Evolutionary conservation across 64 coral and sea anemone genomes (phyloP).

Genomic region (Pachyseris speciosa): DNA sequence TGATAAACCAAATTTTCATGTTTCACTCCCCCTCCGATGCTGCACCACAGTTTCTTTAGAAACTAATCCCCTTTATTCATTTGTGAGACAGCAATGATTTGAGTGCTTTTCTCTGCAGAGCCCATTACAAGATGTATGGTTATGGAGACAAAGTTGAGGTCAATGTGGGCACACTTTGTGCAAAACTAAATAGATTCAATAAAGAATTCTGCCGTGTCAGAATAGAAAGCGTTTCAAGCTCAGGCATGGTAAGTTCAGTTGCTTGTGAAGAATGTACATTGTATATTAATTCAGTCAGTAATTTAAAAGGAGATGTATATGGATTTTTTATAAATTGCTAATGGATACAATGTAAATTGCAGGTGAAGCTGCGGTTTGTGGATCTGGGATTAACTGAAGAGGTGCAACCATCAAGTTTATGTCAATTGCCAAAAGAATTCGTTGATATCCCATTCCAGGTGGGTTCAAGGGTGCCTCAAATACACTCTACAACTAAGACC

Average conservation of each 20-base stretch:
- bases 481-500: too few species aligned
- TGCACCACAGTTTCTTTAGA: too few species aligned
- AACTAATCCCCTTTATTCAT: too few species aligned
- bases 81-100: background rate
- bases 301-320: too few species aligned
- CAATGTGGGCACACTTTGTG: constrained; percentile 1
- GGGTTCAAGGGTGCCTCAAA: background rate
- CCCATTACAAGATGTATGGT: background rate
- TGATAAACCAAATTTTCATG: too few species aligned
- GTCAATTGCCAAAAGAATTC: background rate
- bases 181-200: background rate
- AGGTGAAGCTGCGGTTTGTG: background rate
- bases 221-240: background rate
- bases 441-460: constrained; percentile 11
- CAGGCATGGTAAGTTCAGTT: background rate
- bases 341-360: background rate
- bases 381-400: background rate
- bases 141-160: background rate
- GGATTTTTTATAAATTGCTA: too few species aligned
- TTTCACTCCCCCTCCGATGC: too few species aligned
- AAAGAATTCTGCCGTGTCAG: constrained; percentile 29
- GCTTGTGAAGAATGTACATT: too few species aligned
- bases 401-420: background rate
- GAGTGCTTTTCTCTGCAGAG: background rate
- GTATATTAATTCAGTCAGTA: too few species aligned